phyloP scores from a whole-genome alignment of 1,140 invertebrate genomes.

The Pollicipes pollicipes region DNA sequence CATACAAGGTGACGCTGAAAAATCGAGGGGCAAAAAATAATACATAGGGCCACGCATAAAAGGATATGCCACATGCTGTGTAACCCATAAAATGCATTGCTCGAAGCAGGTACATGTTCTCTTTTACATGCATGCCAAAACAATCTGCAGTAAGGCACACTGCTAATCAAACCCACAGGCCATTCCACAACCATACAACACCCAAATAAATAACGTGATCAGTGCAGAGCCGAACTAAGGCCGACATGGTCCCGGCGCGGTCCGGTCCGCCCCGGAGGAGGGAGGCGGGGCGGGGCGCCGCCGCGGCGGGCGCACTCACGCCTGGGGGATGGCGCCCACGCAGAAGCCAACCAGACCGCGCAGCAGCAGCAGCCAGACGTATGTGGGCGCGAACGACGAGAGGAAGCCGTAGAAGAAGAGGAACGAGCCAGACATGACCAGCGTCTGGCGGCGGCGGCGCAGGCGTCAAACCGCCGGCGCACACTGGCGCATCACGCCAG shows the following conservation, averaged over 20 bases:
- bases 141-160: too few species aligned
- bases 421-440: slow-evolving; percentile 68
- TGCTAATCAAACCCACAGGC: too few species aligned
- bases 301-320: slow-evolving; percentile 47
- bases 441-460: slow-evolving; percentile 39
- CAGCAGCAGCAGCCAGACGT: slow-evolving; percentile 73
- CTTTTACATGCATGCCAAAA: too few species aligned
- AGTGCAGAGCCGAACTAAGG: too few species aligned
- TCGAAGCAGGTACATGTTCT: too few species aligned
- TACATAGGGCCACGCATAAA: neutral
- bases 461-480: neutral
- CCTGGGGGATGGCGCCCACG: slow-evolving; percentile 88
- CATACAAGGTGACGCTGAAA: slow-evolving; percentile 78
- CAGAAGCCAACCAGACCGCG: slow-evolving; percentile 85
- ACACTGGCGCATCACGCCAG: slow-evolving; percentile 9
- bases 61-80: too few species aligned
- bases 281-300: slow-evolving; percentile 12
- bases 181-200: too few species aligned
- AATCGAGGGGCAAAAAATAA: slow-evolving; percentile 2
- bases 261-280: too few species aligned
- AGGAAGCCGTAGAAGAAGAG: slow-evolving; percentile 80
- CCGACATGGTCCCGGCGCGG: too few species aligned
- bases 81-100: too few species aligned
- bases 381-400: slow-evolving; percentile 77
- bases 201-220: too few species aligned